These are phyloP conservation scores for Drosophila bocqueti DNA, from an alignment of 1,140 invertebrate species.

Conservation along the genomic window DNA sequence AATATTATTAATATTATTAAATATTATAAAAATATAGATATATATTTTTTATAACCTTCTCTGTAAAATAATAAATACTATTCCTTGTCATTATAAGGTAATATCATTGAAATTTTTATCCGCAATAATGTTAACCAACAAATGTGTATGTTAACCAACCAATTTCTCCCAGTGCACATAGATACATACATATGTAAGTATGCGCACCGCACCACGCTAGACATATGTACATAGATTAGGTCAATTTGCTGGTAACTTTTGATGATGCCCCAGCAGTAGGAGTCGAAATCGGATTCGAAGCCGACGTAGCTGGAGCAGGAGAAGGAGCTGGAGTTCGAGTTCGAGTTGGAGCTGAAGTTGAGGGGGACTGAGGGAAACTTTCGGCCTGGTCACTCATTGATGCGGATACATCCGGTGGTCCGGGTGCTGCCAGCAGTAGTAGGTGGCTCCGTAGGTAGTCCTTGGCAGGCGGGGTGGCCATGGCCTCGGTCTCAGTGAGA, in stretches of 20 bases:
- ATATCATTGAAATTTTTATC: neutral
- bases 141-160: neutral
- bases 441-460: neutral
- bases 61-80: neutral
- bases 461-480: neutral
- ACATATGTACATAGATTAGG: conserved; percentile 56
- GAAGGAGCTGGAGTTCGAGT: neutral
- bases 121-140: neutral
- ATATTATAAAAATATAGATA: neutral
- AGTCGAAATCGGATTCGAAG: conserved; percentile 40
- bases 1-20: no score
- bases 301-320: neutral
- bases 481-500: neutral
- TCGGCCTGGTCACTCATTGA: conserved; percentile 66
- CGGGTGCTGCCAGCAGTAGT: neutral
- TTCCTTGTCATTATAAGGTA: neutral
- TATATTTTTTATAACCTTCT: neutral
- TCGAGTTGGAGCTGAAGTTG: neutral
- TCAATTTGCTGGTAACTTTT: conserved; percentile 66
- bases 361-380: conserved; percentile 52
- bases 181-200: conserved; percentile 3
- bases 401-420: conserved; percentile 73
- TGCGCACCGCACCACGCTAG: conserved; percentile 8
- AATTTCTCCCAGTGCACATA: conserved; percentile 16
- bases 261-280: conserved; percentile 42